Conservation (phyloP, 2,888 invertebrate genomes). For the Lucinisca nassula region DNA sequence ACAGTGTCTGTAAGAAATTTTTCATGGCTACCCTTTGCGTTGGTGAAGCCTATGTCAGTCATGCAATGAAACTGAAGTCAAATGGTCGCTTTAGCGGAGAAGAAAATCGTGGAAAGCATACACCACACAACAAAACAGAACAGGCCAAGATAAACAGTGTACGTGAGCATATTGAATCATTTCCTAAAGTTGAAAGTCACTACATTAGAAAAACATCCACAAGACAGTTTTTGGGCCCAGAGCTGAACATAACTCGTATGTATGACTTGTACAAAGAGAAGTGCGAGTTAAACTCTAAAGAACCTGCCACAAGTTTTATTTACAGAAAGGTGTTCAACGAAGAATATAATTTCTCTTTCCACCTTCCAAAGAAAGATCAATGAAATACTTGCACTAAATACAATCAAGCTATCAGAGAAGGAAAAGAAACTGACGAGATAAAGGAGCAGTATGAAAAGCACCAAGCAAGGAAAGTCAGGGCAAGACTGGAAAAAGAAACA, state of each 20-base stretch:
- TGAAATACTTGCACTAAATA: constrained; percentile 50
- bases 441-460: constrained; percentile 27
- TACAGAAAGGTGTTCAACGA: constrained; percentile 45
- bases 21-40: constrained; percentile 49
- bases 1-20: constrained; percentile 48
- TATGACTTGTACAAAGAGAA: constrained; percentile 39
- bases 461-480: constrained; percentile 18
- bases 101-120: constrained; percentile 41
- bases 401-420: constrained; percentile 9
- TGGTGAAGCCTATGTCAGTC: constrained; percentile 39
- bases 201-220: constrained; percentile 51
- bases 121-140: constrained; percentile 39
- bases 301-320: constrained; percentile 24
- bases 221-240: constrained; percentile 39
- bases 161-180: constrained; percentile 58
- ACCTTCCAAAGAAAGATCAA: constrained; percentile 62
- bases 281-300: neutral
- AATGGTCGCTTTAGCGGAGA: constrained; percentile 24
- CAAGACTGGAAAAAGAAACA: constrained; percentile 55
- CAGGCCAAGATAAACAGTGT: constrained; percentile 15
- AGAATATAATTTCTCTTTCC: constrained; percentile 56
- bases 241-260: constrained; percentile 44
- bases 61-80: constrained; percentile 41
- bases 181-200: constrained; percentile 54
- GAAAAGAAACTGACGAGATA: neutral